Evolutionary conservation across 2,113 vertebrate species (phyloP).

Genomic region (Xiphorhynchus elegans): DNA sequence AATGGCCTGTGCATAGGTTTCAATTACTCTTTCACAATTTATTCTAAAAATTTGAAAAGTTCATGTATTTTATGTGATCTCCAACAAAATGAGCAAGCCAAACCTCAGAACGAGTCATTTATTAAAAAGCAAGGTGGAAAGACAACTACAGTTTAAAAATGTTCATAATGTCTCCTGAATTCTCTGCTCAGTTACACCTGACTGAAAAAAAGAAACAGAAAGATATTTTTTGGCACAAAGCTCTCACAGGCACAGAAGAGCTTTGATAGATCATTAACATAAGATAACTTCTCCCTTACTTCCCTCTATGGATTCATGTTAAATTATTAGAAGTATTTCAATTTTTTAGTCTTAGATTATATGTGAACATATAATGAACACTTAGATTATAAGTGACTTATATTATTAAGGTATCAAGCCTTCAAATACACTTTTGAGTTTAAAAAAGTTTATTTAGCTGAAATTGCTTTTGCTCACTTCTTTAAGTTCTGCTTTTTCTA

Average conservation of each 20-base stretch:
- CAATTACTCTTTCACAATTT: neutral
- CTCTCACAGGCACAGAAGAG: neutral
- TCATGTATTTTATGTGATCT: neutral
- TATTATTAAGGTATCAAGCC: neutral
- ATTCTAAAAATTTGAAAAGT: neutral
- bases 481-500: neutral
- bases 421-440: neutral
- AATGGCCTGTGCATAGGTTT: neutral
- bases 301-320: neutral
- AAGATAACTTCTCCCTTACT: neutral
- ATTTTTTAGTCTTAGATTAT: neutral
- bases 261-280: neutral
- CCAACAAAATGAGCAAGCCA: neutral
- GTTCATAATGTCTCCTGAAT: neutral
- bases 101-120: neutral
- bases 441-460: neutral
- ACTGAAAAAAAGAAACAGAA: neutral
- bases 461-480: neutral
- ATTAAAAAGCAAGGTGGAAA: neutral
- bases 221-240: neutral
- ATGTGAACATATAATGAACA: no score
- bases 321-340: neutral
- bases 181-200: neutral
- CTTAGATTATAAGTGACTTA: neutral
- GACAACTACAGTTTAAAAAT: neutral